phyloP scores from a whole-genome alignment of 2,888 invertebrate genomes.

The Ethmia dodecea region DNA sequence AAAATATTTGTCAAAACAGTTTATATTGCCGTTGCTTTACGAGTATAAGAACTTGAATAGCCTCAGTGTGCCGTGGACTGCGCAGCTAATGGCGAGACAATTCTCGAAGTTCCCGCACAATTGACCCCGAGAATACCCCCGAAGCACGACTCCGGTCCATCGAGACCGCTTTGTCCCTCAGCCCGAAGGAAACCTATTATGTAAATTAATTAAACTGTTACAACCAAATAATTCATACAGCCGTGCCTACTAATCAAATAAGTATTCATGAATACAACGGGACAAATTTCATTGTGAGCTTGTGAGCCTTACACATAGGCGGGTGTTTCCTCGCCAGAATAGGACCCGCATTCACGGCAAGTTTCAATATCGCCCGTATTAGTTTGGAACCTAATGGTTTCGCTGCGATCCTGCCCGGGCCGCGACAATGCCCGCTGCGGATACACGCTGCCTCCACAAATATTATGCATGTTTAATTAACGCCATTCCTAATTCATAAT shows the following conservation, averaged over 20 bases:
- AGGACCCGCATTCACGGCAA: slow-evolving; percentile 27
- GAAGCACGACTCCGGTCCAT: background rate
- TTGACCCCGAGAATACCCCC: too few species aligned
- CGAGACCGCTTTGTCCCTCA: slow-evolving; percentile 1
- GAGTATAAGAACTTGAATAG: too few species aligned
- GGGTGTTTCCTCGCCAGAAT: slow-evolving; percentile 31
- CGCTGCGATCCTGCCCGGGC: slow-evolving; percentile 17
- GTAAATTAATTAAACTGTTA: slow-evolving; percentile 14
- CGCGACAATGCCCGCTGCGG: slow-evolving; percentile 24
- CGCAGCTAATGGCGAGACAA: too few species aligned
- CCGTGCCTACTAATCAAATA: slow-evolving; percentile 11
- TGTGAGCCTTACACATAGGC: background rate
- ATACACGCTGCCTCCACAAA: slow-evolving; percentile 45
- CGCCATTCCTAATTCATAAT: slow-evolving; percentile 73
- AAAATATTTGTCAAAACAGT: too few species aligned
- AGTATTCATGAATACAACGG: slow-evolving; percentile 12
- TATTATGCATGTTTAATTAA: slow-evolving; percentile 73
- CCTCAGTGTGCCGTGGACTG: too few species aligned
- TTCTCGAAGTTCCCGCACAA: too few species aligned
- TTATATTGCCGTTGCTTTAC: too few species aligned
- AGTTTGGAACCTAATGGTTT: slow-evolving; percentile 56
- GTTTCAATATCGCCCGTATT: slow-evolving; percentile 41
- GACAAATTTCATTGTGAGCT: slow-evolving; percentile 17
- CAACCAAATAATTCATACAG: slow-evolving; percentile 14
- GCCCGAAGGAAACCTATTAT: slow-evolving; percentile 9